Percentiles rank a stretch among this genome's conserved stretches.
phyloP scores from a whole-genome alignment of 2,113 vertebrate species.

The Pedionomus torquatus region DNA sequence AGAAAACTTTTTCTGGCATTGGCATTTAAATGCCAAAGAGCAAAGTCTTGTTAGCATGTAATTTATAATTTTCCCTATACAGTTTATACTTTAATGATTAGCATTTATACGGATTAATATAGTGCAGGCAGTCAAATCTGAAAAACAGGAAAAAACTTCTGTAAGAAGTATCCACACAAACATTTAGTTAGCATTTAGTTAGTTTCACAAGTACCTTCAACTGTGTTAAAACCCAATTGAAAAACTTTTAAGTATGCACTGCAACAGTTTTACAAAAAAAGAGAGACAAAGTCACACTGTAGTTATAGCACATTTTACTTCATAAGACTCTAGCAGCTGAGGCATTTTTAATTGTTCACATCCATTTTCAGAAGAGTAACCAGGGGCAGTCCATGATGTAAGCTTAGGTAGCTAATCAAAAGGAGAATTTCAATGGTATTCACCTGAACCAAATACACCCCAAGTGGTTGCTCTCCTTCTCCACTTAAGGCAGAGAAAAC shows the following conservation, averaged over 20 bases:
- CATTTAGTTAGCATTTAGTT: background rate
- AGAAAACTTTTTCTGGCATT: background rate
- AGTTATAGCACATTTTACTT: background rate
- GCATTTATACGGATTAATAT: background rate
- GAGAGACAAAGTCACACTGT: background rate
- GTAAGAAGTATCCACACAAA: background rate
- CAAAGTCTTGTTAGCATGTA: background rate
- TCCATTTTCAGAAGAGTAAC: background rate
- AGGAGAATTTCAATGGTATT: background rate
- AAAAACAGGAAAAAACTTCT: background rate
- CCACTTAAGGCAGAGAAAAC: background rate
- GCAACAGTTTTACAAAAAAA: background rate
- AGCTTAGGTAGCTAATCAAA: background rate
- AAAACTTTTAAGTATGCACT: background rate
- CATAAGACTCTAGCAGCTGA: background rate
- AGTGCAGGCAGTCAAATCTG: background rate
- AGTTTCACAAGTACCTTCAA: background rate
- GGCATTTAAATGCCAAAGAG: background rate
- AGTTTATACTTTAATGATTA: background rate
- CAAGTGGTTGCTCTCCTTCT: background rate
- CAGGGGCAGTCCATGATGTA: fast-evolving
- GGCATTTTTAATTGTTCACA: background rate
- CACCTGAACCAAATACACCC: background rate
- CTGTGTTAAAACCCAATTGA: background rate
- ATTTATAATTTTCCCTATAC: background rate